A percentile compares a stretch with the other conserved stretches of the same genome.
phyloP scores from a whole-genome alignment of 2,113 vertebrate genomes.

The Perccottus glenii region DNA sequence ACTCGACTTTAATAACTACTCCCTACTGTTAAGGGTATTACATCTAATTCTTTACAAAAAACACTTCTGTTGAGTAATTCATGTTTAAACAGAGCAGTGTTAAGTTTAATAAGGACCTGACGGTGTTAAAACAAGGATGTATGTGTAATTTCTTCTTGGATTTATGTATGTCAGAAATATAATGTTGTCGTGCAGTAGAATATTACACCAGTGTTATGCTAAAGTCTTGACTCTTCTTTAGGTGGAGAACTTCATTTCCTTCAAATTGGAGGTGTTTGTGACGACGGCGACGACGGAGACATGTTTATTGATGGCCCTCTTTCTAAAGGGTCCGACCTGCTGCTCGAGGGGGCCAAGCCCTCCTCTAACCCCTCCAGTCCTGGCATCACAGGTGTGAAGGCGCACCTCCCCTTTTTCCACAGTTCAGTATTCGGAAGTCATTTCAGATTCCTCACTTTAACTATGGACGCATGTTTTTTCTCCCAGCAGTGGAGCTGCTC shows the following conservation, averaged over 20 bases:
- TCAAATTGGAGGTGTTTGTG: conserved; percentile 98
- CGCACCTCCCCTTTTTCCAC: not conserved
- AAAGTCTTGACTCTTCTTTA: conserved; percentile 53
- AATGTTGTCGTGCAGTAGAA: no score
- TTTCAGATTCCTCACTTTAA: no score
- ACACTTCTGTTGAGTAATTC: no score
- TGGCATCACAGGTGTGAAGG: conserved; percentile 89
- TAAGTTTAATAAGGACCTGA: no score
- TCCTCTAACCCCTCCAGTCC: conserved; percentile 97
- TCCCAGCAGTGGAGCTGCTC: conserved; percentile 92
- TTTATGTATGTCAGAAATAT: no score
- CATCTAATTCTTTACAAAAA: no score
- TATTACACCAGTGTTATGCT: not conserved
- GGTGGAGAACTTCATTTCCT: conserved; percentile 99
- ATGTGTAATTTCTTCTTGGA: no score
- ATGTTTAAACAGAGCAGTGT: no score
- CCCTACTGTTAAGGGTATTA: no score
- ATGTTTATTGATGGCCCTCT: conserved; percentile 97
- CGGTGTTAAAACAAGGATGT: no score
- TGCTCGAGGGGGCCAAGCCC: conserved; percentile 91
- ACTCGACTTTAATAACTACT: no score
- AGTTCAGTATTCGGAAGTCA: not conserved
- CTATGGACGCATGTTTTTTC: not conserved
- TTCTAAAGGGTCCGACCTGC: conserved; percentile 90
- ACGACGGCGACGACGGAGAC: conserved; percentile 95